phyloP scores from a whole-genome alignment of 2,113 vertebrate species.

The Mus spicilegus region DNA sequence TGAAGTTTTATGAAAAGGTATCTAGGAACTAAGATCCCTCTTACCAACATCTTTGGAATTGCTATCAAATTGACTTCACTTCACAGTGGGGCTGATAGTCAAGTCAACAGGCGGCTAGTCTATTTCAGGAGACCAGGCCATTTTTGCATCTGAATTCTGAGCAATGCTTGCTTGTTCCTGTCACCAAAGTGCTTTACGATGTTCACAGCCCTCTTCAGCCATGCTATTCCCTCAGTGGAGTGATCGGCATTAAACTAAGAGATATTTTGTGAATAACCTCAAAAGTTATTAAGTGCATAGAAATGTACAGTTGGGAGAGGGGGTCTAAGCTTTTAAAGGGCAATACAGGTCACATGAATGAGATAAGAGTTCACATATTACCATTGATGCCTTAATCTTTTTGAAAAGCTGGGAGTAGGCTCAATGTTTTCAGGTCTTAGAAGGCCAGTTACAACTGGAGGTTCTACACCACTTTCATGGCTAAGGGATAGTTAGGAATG shows the following conservation, averaged over 20 bases:
- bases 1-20: slow-evolving; percentile 63
- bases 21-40: slow-evolving; percentile 57
- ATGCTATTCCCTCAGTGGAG: background rate
- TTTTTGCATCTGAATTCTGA: slow-evolving; percentile 51
- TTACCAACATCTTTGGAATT: slow-evolving; percentile 60
- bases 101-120: background rate
- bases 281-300: background rate
- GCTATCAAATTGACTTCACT: slow-evolving; percentile 19
- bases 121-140: background rate
- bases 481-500: background rate
- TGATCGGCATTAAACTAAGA: background rate
- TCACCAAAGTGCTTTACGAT: background rate
- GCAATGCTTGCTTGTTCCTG: background rate
- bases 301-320: background rate
- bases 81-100: background rate
- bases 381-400: background rate
- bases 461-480: background rate
- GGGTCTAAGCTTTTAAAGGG: background rate
- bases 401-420: background rate
- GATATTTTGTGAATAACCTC: background rate
- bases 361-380: background rate
- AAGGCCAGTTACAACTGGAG: background rate
- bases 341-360: background rate
- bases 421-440: background rate
- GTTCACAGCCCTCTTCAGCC: slow-evolving; percentile 28